Evolutionary conservation across 2,113 vertebrate species (phyloP), one percentile per base, ranked within the genome.

Genomic region (Silurus asotus): DNA sequence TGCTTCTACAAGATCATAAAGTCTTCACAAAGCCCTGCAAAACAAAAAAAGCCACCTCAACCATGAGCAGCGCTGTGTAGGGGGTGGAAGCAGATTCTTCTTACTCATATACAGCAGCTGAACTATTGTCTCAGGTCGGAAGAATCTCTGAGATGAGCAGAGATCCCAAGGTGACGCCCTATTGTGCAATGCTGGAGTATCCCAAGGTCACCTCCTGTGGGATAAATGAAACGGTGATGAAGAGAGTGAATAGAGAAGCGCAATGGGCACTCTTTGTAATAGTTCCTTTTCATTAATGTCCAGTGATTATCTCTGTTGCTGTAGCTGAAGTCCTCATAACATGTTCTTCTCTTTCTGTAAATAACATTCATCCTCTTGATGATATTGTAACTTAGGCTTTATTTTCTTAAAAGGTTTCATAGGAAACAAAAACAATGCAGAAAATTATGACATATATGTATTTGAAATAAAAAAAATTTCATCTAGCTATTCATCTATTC

Each of bases 1-100:
- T 81, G 80, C 75, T 81, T 70, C 82, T 88, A 90, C 88, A 89
- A 72, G 59, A 92, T 90, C 88, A 87, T 91, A 89, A 91, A 91
- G 82, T 55, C 49, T 37, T 45, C 90, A 90, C 89, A 90, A 84
- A 87, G 81, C 83, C 58, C 82, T 28, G 84, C 84, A 51, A 56
- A 53, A 79, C 76, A 87, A 86, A 84, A 37, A 37, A 86, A 59
- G 84, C 61, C 74, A 82, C 81, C 70, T 83, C 82, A 62, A 64
- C 23, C 85, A 74, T 8, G 64, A 80, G 49, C 64, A 19, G 49
- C 51, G 9, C 64, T 69, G 20, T 82, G 87, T 49, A 49, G 67
- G 84, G 79, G 53, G 19, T 81, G 62, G 83, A 83, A n/a, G 78
- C 75, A 85, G 49, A 55, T 88, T 75, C 59, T 62, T 67, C 77